Evolutionary conservation across 2,797 vertebrate species (phyloP).

Genomic region (Enoplosus armatus): DNA sequence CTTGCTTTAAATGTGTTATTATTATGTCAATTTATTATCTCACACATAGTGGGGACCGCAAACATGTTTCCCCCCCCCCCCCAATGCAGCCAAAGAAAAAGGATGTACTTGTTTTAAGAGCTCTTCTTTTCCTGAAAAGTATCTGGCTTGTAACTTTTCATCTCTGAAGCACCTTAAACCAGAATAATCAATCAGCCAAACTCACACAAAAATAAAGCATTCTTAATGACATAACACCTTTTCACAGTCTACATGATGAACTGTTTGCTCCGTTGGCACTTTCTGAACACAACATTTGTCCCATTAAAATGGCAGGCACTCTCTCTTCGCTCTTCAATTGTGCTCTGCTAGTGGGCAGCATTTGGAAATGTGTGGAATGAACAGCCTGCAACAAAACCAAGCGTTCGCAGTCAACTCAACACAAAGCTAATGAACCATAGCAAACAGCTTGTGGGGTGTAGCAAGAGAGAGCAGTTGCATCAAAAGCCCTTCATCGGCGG

Average conservation of each 20-base stretch:
- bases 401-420: constrained; percentile 81
- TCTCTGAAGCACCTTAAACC: neutral
- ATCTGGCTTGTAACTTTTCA: neutral
- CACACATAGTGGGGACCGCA: neutral
- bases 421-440: constrained; percentile 83
- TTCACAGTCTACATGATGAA: constrained; percentile 47
- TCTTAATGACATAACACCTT: constrained; percentile 24
- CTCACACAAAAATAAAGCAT: constrained; percentile 27
- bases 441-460: constrained; percentile 84
- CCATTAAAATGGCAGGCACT: constrained; percentile 52
- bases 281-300: constrained; percentile 55
- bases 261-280: constrained; percentile 46
- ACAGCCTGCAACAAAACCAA: constrained; percentile 83
- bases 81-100: neutral
- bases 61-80: neutral
- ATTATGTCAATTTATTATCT: neutral
- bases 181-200: constrained; percentile 32
- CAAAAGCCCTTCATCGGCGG: constrained; percentile 75
- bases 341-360: constrained; percentile 68
- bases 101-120: neutral
- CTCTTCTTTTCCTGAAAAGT: neutral
- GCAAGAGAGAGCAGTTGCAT: constrained; percentile 74
- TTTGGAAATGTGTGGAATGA: constrained; percentile 69
- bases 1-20: neutral
- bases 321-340: constrained; percentile 48